Evolutionary conservation across 1,140 invertebrate species (phyloP).

Genomic region (Drosophila mayri): DNA sequence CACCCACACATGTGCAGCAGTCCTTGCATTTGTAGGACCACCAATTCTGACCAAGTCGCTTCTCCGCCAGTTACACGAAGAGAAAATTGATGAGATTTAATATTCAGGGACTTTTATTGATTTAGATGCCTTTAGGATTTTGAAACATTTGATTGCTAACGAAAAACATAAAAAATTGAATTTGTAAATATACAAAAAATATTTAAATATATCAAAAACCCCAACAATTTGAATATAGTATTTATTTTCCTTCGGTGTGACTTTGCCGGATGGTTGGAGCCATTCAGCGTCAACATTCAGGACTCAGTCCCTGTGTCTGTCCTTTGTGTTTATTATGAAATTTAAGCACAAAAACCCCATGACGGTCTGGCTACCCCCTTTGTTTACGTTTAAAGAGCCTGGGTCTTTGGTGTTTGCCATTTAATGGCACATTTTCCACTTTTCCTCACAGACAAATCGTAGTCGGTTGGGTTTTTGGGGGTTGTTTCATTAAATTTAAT

Average conservation of each 20-base stretch:
- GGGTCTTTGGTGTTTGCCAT: slow-evolving; percentile 61
- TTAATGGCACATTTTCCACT: slow-evolving; percentile 77
- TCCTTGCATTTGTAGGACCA: slow-evolving; percentile 69
- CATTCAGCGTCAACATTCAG: slow-evolving; percentile 55
- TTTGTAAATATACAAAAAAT: no score
- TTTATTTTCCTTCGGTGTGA: slow-evolving; percentile 15
- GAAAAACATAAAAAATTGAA: no score
- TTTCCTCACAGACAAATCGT: slow-evolving; percentile 40
- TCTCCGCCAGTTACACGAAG: slow-evolving; percentile 2
- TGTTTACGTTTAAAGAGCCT: slow-evolving; percentile 52
- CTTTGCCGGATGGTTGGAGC: slow-evolving; percentile 72
- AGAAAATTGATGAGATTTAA: neutral
- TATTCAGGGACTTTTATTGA: neutral
- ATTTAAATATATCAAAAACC: neutral
- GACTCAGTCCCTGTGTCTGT: slow-evolving; percentile 29
- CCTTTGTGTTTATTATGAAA: slow-evolving; percentile 78
- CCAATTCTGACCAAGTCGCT: slow-evolving; percentile 66
- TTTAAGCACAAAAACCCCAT: slow-evolving; percentile 75
- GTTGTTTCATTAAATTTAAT: slow-evolving; percentile 71
- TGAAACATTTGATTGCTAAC: neutral
- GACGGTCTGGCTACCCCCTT: slow-evolving; percentile 42
- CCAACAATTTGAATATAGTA: neutral
- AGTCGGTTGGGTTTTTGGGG: slow-evolving; percentile 9
- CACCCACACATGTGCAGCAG: slow-evolving; percentile 51
- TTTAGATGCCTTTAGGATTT: no score